Percentiles rank a stretch among this genome's conserved stretches.
These are phyloP conservation scores for Gobio occitaniae DNA, from an alignment of 2,797 vertebrate species.

Conservation along the genomic window DNA sequence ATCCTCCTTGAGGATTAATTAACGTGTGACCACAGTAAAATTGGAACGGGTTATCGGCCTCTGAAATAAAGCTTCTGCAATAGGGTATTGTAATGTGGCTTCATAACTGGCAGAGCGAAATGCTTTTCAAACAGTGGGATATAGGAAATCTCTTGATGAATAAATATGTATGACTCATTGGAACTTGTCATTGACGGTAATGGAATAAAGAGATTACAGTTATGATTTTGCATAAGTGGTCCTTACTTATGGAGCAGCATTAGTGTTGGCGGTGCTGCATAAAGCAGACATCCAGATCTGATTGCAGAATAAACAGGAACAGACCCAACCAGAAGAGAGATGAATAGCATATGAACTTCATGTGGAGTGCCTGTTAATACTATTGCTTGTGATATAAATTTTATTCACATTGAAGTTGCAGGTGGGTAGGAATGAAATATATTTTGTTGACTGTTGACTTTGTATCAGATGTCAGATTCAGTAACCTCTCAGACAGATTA, in stretches of 20 bases:
- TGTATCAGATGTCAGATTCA: background rate
- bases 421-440: background rate
- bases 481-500: background rate
- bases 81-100: conserved; percentile 25
- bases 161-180: conserved; percentile 37
- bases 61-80: conserved; percentile 46
- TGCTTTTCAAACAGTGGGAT: conserved; percentile 34
- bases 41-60: conserved; percentile 58
- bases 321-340: conserved; percentile 13
- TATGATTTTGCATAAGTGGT: conserved; percentile 42
- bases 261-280: conserved; percentile 18
- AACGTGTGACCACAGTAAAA: conserved; percentile 57
- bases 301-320: conserved; percentile 26
- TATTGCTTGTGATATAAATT: background rate
- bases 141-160: conserved; percentile 44
- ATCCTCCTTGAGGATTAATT: conserved; percentile 61
- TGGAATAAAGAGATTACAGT: conserved; percentile 44
- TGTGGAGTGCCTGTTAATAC: conserved; percentile 9
- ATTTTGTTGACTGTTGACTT: conserved; percentile 1
- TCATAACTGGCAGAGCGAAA: conserved; percentile 22
- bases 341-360: conserved; percentile 8
- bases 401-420: background rate
- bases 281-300: conserved; percentile 4
- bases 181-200: conserved; percentile 40
- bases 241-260: conserved; percentile 14